phyloP scores from a whole-genome alignment of 2,113 vertebrate genomes.

The Morone chrysops region DNA sequence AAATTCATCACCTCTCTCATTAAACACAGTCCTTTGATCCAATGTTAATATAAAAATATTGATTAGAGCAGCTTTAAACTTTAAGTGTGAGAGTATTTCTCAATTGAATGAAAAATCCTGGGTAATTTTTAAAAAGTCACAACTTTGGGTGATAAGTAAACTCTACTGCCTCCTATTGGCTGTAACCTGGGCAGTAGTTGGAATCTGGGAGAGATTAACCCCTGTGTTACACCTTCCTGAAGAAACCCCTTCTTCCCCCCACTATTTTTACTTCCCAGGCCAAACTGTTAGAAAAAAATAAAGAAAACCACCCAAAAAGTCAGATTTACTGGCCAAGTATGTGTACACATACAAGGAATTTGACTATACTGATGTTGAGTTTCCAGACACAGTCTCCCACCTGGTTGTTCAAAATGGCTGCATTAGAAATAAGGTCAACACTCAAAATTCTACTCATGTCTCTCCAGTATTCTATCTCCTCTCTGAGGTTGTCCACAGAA shows the following conservation, averaged over 20 bases:
- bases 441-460: constrained; percentile 15
- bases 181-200: background rate
- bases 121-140: too few relatives aligned
- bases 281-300: background rate
- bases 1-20: too few relatives aligned
- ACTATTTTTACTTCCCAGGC: too few relatives aligned
- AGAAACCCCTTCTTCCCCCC: background rate
- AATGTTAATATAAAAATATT: too few relatives aligned
- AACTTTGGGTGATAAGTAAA: too few relatives aligned
- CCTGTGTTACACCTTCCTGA: too few relatives aligned
- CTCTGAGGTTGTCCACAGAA: constrained; percentile 21
- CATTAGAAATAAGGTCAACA: constrained; percentile 22
- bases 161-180: background rate
- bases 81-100: too few relatives aligned
- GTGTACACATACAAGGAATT: background rate
- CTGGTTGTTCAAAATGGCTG: constrained; percentile 28
- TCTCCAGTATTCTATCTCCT: constrained; percentile 31
- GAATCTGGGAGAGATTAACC: background rate
- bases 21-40: too few relatives aligned
- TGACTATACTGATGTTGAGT: background rate
- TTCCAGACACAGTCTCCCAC: constrained; percentile 3
- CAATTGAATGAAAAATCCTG: too few relatives aligned
- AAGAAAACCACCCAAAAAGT: background rate
- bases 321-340: background rate
- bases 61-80: too few relatives aligned